Percentiles rank a stretch among this genome's conserved stretches.
Evolutionary conservation across 2,888 invertebrate genomes (phyloP).

Genomic region (Oeneis ivallda): DNA sequence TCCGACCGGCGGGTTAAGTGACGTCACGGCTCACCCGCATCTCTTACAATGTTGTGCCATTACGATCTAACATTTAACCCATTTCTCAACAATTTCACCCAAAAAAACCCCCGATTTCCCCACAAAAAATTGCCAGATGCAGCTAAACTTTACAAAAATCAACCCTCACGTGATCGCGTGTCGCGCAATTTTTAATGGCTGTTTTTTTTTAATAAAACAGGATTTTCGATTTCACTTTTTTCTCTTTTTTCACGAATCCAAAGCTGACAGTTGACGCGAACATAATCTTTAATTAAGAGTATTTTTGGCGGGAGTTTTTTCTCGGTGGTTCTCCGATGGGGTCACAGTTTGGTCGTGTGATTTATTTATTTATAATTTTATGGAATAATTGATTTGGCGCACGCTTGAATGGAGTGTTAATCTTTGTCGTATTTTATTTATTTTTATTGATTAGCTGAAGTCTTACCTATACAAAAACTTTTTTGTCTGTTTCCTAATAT

Average conservation of each 20-base stretch:
- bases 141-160: conserved; percentile 45
- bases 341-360: conserved; percentile 61
- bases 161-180: conserved; percentile 58
- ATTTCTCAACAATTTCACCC: conserved; percentile 76
- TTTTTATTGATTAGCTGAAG: neutral
- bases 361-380: conserved; percentile 69
- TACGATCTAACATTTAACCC: conserved; percentile 74
- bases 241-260: conserved; percentile 66
- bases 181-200: conserved; percentile 70
- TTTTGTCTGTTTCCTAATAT: too few relatives aligned
- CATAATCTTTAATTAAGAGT: conserved; percentile 80
- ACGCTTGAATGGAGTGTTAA: conserved; percentile 17
- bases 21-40: conserved; percentile 55
- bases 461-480: too few relatives aligned
- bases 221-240: conserved; percentile 56
- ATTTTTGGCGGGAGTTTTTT: conserved; percentile 64
- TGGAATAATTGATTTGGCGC: conserved; percentile 45
- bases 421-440: neutral
- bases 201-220: conserved; percentile 60
- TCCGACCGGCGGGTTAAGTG: conserved; percentile 58
- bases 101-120: conserved; percentile 51
- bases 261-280: conserved; percentile 81
- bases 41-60: conserved; percentile 60
- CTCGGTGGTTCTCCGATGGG: conserved; percentile 39
- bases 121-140: conserved; percentile 71